Evolutionary conservation across 2,113 vertebrate species (phyloP).

Genomic region (Arenaria interpres): DNA sequence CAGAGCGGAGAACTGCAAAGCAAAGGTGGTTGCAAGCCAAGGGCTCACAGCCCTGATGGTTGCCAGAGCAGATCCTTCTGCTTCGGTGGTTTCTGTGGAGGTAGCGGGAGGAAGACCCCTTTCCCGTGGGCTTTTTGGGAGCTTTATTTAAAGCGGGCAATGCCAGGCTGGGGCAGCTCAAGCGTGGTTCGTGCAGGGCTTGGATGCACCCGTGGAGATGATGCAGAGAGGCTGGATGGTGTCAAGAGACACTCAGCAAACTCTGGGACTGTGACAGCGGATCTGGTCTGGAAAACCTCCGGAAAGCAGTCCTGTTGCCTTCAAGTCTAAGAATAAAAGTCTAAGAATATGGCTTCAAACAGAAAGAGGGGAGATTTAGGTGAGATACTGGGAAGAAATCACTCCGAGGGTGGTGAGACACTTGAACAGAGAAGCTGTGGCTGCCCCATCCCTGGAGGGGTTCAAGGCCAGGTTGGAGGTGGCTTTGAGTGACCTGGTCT

Average conservation of each 20-base stretch:
- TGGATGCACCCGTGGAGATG: accelerated
- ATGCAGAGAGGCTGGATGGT: neutral
- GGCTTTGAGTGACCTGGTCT: neutral
- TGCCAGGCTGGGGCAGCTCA: neutral
- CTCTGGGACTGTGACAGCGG: neutral
- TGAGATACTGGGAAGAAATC: neutral
- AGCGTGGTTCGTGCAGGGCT: neutral
- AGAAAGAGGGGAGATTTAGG: neutral
- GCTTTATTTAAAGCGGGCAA: neutral
- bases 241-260: neutral
- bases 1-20: neutral
- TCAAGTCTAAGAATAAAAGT: neutral
- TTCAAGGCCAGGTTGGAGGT: neutral
- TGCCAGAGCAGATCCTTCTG: neutral
- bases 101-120: neutral
- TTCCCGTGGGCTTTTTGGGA: neutral
- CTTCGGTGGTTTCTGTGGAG: neutral
- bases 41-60: neutral
- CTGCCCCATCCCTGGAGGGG: neutral
- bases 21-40: neutral
- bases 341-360: neutral
- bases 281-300: neutral
- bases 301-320: neutral
- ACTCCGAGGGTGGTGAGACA: neutral
- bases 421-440: neutral